These are phyloP conservation scores for Helobdella robusta DNA, from an alignment of 2,888 invertebrate genomes.

Conservation along the genomic window DNA sequence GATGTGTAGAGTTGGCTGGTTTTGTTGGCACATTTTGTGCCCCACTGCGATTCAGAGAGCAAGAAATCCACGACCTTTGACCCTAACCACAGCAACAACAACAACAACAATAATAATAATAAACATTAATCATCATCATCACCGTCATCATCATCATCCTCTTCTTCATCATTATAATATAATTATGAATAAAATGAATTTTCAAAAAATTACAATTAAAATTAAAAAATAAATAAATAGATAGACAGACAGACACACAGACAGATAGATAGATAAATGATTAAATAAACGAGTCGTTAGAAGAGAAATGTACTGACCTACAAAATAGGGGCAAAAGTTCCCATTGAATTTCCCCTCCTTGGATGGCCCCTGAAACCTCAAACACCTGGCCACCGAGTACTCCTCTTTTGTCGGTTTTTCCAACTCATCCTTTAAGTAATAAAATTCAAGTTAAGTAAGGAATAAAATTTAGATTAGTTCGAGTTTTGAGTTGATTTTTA, in stretches of 20 bases:
- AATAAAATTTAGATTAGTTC: background rate
- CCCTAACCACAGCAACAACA: too few relatives aligned
- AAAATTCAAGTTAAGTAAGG: background rate
- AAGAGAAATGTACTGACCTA: too few relatives aligned
- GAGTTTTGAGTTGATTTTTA: background rate
- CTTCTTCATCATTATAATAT: too few relatives aligned
- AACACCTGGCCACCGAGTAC: conserved; percentile 83
- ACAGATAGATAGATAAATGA: too few relatives aligned
- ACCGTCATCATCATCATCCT: too few relatives aligned
- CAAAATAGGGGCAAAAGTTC: conserved; percentile 93
- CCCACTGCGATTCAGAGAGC: conserved; percentile 82
- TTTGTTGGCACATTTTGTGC: conserved; percentile 56
- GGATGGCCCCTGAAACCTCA: conserved; percentile 81
- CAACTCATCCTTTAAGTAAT: conserved; percentile 28
- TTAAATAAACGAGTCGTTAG: too few relatives aligned
- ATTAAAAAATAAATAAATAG: background rate
- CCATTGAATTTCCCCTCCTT: conserved; percentile 92
- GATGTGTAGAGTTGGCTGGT: conserved; percentile 69
- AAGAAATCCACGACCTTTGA: conserved; percentile 80
- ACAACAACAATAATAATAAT: too few relatives aligned
- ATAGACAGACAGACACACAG: too few relatives aligned
- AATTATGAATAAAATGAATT: background rate
- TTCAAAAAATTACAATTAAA: background rate
- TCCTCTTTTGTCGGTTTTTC: conserved; percentile 65
- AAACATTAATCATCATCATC: too few relatives aligned